Evolutionary conservation across 2,797 vertebrate species (phyloP).

Genomic region (Eupleurogrammus muticus): DNA sequence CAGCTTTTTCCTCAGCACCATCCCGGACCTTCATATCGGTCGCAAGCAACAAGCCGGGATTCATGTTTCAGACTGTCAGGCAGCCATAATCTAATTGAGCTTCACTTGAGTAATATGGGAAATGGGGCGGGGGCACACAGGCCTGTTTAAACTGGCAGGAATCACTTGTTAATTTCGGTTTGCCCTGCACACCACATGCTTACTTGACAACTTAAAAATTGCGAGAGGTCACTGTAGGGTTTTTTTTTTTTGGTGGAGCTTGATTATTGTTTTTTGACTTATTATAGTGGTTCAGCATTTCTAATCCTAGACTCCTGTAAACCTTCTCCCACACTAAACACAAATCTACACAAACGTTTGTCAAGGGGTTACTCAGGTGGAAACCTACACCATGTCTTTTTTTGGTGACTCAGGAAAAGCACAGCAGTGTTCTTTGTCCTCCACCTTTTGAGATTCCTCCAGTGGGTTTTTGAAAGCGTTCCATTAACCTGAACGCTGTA

Average conservation of each 20-base stretch:
- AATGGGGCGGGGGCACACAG: slow-evolving; percentile 15
- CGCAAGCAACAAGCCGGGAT: neutral
- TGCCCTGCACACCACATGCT: slow-evolving; percentile 19
- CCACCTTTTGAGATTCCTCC: neutral
- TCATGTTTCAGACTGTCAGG: slow-evolving; percentile 16
- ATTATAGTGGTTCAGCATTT: slow-evolving; percentile 42
- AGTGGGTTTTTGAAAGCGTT: slow-evolving; percentile 11
- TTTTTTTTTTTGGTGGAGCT: slow-evolving; percentile 22
- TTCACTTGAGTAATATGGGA: slow-evolving; percentile 32
- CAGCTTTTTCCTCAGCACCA: neutral
- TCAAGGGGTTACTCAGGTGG: neutral
- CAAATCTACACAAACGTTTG: neutral
- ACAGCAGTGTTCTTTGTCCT: slow-evolving; percentile 1
- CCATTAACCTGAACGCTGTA: slow-evolving; percentile 4
- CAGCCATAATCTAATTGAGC: slow-evolving; percentile 15
- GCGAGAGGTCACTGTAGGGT: slow-evolving; percentile 18
- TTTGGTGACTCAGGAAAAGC: slow-evolving; percentile 7
- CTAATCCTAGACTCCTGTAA: slow-evolving; percentile 24
- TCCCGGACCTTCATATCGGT: slow-evolving; percentile 15
- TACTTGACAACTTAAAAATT: slow-evolving; percentile 30
- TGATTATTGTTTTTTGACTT: slow-evolving; percentile 52
- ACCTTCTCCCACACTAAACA: slow-evolving; percentile 13
- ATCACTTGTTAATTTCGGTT: slow-evolving; percentile 48
- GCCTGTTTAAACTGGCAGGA: slow-evolving; percentile 57
- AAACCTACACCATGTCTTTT: neutral